Evolutionary conservation across 2,113 vertebrate species (phyloP).

Genomic region (Callaeas wilsoni): DNA sequence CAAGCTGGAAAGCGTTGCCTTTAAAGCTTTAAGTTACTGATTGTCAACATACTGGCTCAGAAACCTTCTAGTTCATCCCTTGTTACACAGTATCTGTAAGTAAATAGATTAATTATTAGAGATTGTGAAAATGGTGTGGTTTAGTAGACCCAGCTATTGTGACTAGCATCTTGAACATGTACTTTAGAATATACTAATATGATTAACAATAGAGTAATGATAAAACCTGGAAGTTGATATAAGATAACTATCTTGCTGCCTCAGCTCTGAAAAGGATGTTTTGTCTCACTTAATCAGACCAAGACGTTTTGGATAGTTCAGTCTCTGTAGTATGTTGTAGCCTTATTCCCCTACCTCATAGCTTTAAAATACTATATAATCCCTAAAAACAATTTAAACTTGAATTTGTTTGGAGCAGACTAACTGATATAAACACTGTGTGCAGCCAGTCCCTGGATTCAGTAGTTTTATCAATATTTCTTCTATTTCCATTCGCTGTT

Average conservation of each 20-base stretch:
- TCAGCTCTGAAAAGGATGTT: neutral
- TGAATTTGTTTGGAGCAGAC: neutral
- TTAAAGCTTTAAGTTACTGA: neutral
- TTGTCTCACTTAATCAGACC: neutral
- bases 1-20: neutral
- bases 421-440: neutral
- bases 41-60: neutral
- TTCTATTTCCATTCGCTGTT: neutral
- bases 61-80: neutral
- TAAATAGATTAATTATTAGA: neutral
- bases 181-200: neutral
- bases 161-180: neutral
- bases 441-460: neutral
- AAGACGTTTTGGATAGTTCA: neutral
- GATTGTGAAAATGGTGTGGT: neutral
- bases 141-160: neutral
- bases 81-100: neutral
- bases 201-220: neutral
- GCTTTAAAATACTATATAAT: neutral
- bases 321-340: neutral
- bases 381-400: neutral
- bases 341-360: neutral
- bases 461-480: neutral
- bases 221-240: neutral
- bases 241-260: neutral